Evolutionary conservation across 2,888 invertebrate genomes (phyloP).

Genomic region (Lucinisca nassula): DNA sequence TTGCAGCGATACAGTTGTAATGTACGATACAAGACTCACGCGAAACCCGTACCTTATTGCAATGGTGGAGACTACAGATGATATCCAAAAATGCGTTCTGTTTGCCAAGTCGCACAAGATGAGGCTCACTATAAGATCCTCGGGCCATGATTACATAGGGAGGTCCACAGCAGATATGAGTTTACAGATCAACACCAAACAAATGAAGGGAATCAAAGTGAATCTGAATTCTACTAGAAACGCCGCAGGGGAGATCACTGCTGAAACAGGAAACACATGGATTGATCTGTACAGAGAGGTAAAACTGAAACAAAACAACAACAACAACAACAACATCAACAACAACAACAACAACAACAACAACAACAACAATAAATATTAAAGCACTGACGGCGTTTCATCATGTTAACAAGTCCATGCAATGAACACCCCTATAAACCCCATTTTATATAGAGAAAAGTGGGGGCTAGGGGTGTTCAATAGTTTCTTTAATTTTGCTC

Average conservation of each 20-base stretch:
- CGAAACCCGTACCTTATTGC: conserved; percentile 55
- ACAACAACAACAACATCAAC: too few species aligned
- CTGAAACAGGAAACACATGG: conserved; percentile 74
- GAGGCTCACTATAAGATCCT: conserved; percentile 63
- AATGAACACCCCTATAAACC: too few species aligned
- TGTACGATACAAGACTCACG: conserved; percentile 53
- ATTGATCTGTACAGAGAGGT: conserved; percentile 73
- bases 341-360: too few species aligned
- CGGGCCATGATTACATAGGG: conserved; percentile 77
- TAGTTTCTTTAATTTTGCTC: too few species aligned
- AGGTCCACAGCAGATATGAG: conserved; percentile 69
- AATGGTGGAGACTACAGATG: conserved; percentile 50
- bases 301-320: too few species aligned
- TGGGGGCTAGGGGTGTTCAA: too few species aligned
- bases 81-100: conserved; percentile 68
- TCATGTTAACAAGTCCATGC: too few species aligned
- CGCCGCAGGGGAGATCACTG: conserved; percentile 72
- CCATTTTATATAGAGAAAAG: too few species aligned
- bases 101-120: conserved; percentile 72
- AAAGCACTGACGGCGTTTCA: too few species aligned
- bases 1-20: not conserved
- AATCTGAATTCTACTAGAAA: conserved; percentile 66
- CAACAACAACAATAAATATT: too few species aligned
- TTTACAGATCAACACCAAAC: conserved; percentile 63
- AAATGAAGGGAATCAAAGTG: conserved; percentile 60